Base-by-base conservation (phyloP, 2,888 invertebrate species). In the Chloromyia formosa region DNA sequence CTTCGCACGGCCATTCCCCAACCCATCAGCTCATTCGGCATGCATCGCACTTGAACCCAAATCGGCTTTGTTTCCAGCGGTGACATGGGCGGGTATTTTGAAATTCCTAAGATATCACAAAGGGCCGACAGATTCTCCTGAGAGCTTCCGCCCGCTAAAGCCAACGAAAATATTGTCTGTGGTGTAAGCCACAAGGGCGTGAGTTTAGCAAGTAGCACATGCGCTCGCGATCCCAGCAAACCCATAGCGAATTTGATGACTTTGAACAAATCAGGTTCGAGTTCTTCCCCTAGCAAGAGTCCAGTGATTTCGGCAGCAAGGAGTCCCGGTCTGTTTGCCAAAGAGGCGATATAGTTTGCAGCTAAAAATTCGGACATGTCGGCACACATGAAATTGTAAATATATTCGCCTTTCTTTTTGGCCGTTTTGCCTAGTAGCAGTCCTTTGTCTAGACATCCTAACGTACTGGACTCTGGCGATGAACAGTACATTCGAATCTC, bases 301-400 rank as follows among this genome's bases (percentile, higher is more conserved):
- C 81, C 82, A 1, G 81, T 80, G 72, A 88, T 82, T 80, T 88
- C 88, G 12, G 87, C 83, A 20, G 87, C 83, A 4, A 88, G 81
- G 16, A 88, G 84, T 64, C 87, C 86, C 0, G 87, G 85, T 77
- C 87, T 85, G 78, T 86, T 87, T 4, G 87, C 86, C 4, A 88
- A 82, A 0, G 88, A 87, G 0, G 87, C 86, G n/a, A 88, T 83
- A 79, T 88, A 88, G 78, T 87, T 87, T 0, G 88, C 88, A 1
- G 88, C 87, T n/a, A 88, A 81, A 79, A 87, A 88, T 78, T 88
- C 88, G 16, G 86, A 85, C 76, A 88, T 85, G 1, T 87, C 85
- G 64, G 86, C 83, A 79, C 88, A 88, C 49, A 88, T 84, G 1
- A 88, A 86, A 12, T 86, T 85, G 80, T 85, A 87, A 22, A 85